Evolutionary conservation across 2,888 invertebrate species (phyloP), one percentile per base, ranked within the genome.

Genomic region (Spialia ferax): DNA sequence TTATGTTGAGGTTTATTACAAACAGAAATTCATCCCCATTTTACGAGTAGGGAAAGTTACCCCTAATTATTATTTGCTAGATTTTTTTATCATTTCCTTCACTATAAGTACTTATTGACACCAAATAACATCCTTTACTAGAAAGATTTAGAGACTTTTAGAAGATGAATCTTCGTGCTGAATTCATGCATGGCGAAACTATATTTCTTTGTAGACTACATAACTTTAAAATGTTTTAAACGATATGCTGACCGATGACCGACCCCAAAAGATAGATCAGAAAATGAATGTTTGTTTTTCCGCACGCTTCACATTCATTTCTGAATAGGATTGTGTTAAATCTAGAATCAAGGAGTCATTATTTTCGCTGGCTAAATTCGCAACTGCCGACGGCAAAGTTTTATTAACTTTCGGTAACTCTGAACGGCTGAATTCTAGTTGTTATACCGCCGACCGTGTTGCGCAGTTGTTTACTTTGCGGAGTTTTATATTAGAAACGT

Each of bases 381-480:
- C 65, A 52, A 52, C 57, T 57, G 15, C 38, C 52, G 23, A 52
- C 26, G 65, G 20, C 38, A 59, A 65, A 65, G 59, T 65, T 65
- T 65, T 65, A 65, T 65, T 65, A 65, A 65, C 65, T 65, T 65
- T 59, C 26, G 32, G 38, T 42, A 65, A 65, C 65, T 65, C 59
- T 35, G 57, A 59, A 59, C 59, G 59, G 38, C 59, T 65, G 59
- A 65, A 65, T 65, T 65, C 50, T 65, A 59, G 59, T 59, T 52
- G 65, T 59, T 65, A n/a, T n/a, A 59, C 38, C 52, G 38, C 59
- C 42, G 32, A 35, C 18, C 52, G 59, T 59, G 65, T 57, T 23
- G 57, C 50, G 35, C 64, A 57, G 64, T 66, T 59, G 65, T 66
- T 66, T 64, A 35, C 20, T 32, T 52, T 23, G 52, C 26, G 52